Evolutionary conservation across 2,797 vertebrate genomes (phyloP).

Genomic region (Diceros bicornis): DNA sequence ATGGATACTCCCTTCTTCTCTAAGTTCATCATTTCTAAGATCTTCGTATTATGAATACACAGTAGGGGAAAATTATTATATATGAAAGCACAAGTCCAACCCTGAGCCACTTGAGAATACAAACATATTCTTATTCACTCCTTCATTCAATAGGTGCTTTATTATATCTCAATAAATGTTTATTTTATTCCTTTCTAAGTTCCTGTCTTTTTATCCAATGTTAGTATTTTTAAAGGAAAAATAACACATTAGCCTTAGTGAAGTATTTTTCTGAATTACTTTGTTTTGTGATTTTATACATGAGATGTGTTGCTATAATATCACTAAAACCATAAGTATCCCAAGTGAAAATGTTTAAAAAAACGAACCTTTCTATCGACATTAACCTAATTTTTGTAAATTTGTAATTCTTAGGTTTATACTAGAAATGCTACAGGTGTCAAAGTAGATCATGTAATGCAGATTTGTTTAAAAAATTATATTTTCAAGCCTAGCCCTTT

Average conservation of each 20-base stretch:
- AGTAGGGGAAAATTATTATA: neutral
- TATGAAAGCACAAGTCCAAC: neutral
- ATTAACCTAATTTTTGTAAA: neutral
- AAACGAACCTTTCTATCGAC: neutral
- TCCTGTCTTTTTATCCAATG: neutral
- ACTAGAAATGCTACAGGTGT: neutral
- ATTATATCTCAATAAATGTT: neutral
- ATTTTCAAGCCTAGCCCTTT: neutral
- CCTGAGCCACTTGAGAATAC: neutral
- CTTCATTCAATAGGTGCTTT: neutral
- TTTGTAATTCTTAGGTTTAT: neutral
- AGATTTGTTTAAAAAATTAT: neutral
- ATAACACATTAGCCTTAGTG: neutral
- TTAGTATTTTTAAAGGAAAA: neutral
- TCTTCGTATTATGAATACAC: neutral
- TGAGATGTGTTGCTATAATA: neutral
- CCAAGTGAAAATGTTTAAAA: neutral
- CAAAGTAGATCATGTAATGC: neutral
- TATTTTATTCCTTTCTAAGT: neutral
- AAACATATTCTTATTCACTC: neutral
- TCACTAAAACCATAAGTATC: neutral
- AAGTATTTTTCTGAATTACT: constrained; percentile 14
- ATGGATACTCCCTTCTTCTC: neutral
- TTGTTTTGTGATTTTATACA: neutral
- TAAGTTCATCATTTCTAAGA: neutral